A percentile compares a stretch with the other conserved stretches of the same genome.
These are phyloP conservation scores for Dermochelys coriacea DNA, from an alignment of 2,797 vertebrate species.

Conservation along the genomic window DNA sequence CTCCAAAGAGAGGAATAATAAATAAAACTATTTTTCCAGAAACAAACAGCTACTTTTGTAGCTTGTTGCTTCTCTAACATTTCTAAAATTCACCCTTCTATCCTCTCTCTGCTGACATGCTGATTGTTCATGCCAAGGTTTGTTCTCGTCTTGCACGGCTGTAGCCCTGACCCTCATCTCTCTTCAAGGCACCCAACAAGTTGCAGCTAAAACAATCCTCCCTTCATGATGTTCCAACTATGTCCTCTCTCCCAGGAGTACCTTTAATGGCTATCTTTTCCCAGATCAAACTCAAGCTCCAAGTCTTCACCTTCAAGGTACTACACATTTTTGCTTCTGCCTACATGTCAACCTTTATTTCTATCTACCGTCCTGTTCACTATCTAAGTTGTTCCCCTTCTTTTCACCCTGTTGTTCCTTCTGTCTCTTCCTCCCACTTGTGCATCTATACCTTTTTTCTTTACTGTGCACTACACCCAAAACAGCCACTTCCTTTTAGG, in stretches of 20 bases:
- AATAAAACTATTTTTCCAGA: not conserved
- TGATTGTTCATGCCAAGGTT: not conserved
- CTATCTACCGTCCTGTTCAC: not conserved
- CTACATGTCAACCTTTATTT: not conserved
- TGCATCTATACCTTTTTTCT: not conserved
- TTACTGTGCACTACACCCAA: not conserved
- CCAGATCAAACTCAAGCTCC: not conserved
- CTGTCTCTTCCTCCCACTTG: not conserved
- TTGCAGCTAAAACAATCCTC: not conserved
- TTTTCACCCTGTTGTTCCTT: not conserved
- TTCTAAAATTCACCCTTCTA: not conserved
- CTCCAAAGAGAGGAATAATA: not conserved
- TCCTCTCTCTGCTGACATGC: not conserved
- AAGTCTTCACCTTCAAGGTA: not conserved
- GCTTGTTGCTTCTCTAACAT: not conserved
- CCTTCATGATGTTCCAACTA: accelerated
- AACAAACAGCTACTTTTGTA: not conserved
- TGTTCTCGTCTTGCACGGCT: not conserved
- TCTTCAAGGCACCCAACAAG: not conserved
- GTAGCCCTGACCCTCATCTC: not conserved
- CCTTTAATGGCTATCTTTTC: not conserved
- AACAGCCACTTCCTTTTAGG: not conserved
- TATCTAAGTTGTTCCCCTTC: not conserved
- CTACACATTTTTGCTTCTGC: not conserved
- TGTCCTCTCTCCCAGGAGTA: not conserved